Conservation (phyloP, 2,797 vertebrate genomes). For the Miichthys miiuy region DNA sequence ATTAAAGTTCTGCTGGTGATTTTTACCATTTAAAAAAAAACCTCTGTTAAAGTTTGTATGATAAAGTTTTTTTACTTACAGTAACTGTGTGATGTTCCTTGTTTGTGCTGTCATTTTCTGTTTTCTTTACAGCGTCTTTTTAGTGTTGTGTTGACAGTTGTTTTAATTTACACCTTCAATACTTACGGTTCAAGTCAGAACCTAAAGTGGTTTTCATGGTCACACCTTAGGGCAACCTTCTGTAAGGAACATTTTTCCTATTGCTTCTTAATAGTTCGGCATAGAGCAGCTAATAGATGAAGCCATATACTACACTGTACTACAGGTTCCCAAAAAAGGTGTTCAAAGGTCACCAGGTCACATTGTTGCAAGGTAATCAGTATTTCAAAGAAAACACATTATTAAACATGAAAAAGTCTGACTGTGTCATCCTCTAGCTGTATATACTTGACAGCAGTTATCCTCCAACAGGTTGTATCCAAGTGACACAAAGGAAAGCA, state of each 20-base stretch:
- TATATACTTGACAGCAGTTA: background rate
- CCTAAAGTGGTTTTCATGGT: too few relatives aligned
- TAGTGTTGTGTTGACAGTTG: background rate
- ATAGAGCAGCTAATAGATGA: too few relatives aligned
- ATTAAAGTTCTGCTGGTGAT: background rate
- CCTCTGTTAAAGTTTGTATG: background rate
- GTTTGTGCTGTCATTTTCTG: background rate
- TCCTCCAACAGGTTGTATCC: background rate
- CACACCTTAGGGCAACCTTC: too few relatives aligned
- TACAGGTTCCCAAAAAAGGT: too few relatives aligned
- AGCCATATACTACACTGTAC: too few relatives aligned
- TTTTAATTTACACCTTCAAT: background rate
- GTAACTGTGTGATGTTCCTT: background rate
- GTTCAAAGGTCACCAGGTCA: too few relatives aligned
- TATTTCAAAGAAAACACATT: too few relatives aligned
- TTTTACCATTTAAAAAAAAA: background rate
- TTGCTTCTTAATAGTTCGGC: too few relatives aligned
- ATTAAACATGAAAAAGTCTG: too few relatives aligned
- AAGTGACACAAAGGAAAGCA: constrained; percentile 15
- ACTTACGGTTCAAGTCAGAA: too few relatives aligned
- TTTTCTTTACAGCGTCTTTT: background rate
- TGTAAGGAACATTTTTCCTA: too few relatives aligned
- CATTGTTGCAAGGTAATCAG: too few relatives aligned
- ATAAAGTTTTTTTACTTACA: constrained; percentile 1
- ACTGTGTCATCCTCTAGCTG: background rate